Percentiles rank a stretch among this genome's conserved stretches.
Conservation (phyloP, 92 coral and sea anemone genomes). For the Parazoanthus atlanticus region DNA sequence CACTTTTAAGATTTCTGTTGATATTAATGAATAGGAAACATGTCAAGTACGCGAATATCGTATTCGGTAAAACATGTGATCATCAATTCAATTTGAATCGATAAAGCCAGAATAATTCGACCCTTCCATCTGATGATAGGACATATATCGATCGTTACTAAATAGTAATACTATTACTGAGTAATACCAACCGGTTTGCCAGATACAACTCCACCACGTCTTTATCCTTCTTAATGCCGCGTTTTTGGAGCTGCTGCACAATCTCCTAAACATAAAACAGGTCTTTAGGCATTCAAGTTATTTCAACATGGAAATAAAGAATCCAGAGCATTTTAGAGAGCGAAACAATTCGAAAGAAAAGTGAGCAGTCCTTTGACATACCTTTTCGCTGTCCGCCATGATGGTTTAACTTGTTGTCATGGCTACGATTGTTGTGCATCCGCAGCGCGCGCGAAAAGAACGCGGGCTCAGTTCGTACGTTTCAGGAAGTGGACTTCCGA, state of each 20-base stretch:
- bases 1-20: slow-evolving; percentile 68
- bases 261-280: slow-evolving; percentile 54
- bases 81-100: not conserved
- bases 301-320: not conserved
- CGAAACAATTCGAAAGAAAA: not conserved
- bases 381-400: slow-evolving; percentile 87
- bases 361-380: not conserved
- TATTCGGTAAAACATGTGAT: not conserved
- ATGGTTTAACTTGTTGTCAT: slow-evolving; percentile 62
- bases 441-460: not conserved
- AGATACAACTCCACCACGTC: slow-evolving; percentile 84
- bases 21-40: not conserved
- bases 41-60: not conserved
- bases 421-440: slow-evolving; percentile 47
- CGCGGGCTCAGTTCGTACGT: slow-evolving; percentile 49
- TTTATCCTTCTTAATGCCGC: slow-evolving; percentile 71
- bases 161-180: no score
- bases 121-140: not conserved
- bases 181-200: slow-evolving; percentile 65
- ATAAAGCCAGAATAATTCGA: not conserved
- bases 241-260: slow-evolving; percentile 75
- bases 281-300: not conserved
- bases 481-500: no score
- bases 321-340: not conserved
- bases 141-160: no score